These are phyloP conservation scores for Ictalurus punctatus DNA, from an alignment of 2,113 vertebrate species.

Conservation along the genomic window DNA sequence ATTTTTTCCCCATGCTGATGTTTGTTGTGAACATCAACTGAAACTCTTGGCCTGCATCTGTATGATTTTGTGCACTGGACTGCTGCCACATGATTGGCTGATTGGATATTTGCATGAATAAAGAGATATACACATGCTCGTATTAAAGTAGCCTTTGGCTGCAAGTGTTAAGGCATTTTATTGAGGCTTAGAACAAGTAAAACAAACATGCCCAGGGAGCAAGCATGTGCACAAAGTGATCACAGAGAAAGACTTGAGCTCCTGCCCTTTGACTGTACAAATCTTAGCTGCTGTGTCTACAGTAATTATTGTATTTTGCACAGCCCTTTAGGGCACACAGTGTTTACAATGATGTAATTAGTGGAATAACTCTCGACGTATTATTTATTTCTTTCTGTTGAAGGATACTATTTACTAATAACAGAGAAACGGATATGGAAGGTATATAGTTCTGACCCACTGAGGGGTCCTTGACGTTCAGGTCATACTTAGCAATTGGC, in stretches of 20 bases:
- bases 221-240: not conserved
- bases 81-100: not conserved
- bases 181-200: not conserved
- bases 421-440: not conserved
- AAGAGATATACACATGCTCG: not conserved
- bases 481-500: not conserved
- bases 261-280: not conserved
- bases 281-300: not conserved
- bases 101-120: not conserved
- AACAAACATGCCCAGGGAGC: not conserved
- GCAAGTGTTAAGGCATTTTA: not conserved
- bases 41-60: not conserved
- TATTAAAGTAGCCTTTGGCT: not conserved
- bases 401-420: not conserved
- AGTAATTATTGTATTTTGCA: not conserved
- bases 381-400: not conserved
- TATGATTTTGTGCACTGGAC: not conserved
- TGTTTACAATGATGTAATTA: not conserved
- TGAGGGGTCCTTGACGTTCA: not conserved
- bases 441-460: not conserved
- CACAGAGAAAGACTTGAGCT: not conserved
- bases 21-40: not conserved
- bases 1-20: not conserved
- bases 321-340: not conserved
- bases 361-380: not conserved